Evolutionary conservation across 2,113 vertebrate genomes (phyloP), one percentile per base, ranked within the genome.

Genomic region (Axis porcinus): DNA sequence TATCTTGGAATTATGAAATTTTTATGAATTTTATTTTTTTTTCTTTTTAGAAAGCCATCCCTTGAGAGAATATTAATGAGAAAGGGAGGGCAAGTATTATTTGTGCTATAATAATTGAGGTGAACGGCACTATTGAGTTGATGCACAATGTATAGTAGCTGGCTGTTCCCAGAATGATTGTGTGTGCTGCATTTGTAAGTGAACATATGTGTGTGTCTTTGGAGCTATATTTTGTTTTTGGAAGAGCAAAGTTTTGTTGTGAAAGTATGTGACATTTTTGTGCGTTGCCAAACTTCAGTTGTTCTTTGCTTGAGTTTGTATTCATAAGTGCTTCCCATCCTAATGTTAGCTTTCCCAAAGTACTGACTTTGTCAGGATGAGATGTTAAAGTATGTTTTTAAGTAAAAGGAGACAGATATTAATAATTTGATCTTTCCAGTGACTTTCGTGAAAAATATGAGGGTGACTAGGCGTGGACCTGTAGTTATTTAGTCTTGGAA

Each of bases 81-180:
- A 98, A 60, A 97, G 98, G 94, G 97, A 98, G 98, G 95, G 57
- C 97, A 98, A 98, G 86, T 98, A 97, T 98, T 98, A 89, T 97
- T 96, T 97, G 96, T 98, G 94, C 91, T 97, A 55, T 98, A 95
- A 97, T 97, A 86, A 96, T 97, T 97, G 98, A 97, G 93, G 85
- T 97, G 89, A 95, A 96, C 96, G 91, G 97, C 79, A 94, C 19
- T 92, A 54, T 97, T 96, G 92, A 94, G 45, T 95, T 97, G n/a
- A 96, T 97, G 96, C 50, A 36, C 96, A 82, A 15, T 95, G 40
- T 98, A n/a, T 74, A 95, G 90, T 97, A 94, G 57, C n/a, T 97
- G 96, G 97, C 98, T 98, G 91, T 87, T 97, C 2, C 0, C 76
- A 94, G 92, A 98, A 97, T 97, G 81, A 54, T 21, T 93, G 91